Evolutionary conservation across 2,113 vertebrate genomes (phyloP).

Genomic region (Cyprinodon tularosa): DNA sequence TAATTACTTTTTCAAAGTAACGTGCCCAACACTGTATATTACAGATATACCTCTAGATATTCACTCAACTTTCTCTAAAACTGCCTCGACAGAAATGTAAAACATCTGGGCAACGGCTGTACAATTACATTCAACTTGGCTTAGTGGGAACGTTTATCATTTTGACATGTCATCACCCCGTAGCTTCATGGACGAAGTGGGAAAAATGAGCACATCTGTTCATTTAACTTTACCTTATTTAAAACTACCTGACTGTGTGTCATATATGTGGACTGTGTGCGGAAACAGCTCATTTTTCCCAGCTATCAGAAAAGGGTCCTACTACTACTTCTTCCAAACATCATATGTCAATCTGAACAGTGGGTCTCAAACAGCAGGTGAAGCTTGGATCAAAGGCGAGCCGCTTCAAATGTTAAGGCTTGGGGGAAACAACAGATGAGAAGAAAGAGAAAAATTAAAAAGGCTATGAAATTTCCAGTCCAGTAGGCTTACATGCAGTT

Average conservation of each 20-base stretch:
- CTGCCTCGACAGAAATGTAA: constrained; percentile 34
- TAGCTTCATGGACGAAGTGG: constrained; percentile 8
- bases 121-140: constrained; percentile 37
- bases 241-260: constrained; percentile 34
- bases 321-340: constrained; percentile 51
- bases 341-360: constrained; percentile 68
- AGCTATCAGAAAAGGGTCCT: constrained; percentile 38
- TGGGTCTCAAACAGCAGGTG: constrained; percentile 67
- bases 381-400: constrained; percentile 71
- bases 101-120: constrained; percentile 35
- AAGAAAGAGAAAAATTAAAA: constrained; percentile 36
- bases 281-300: constrained; percentile 33
- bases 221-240: constrained; percentile 40
- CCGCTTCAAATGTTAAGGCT: constrained; percentile 55
- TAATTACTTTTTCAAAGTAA: too few relatives aligned
- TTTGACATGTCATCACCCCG: constrained; percentile 54
- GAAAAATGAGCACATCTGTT: constrained; percentile 50
- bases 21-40: too few relatives aligned
- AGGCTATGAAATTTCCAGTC: constrained; percentile 40
- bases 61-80: constrained; percentile 27
- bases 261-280: constrained; percentile 21
- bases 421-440: constrained; percentile 31
- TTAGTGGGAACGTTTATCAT: constrained; percentile 57
- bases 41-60: constrained; percentile 33
- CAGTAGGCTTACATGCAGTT: constrained; percentile 29